phyloP scores from a whole-genome alignment of 2,797 vertebrate genomes.

The Falco concolor region DNA sequence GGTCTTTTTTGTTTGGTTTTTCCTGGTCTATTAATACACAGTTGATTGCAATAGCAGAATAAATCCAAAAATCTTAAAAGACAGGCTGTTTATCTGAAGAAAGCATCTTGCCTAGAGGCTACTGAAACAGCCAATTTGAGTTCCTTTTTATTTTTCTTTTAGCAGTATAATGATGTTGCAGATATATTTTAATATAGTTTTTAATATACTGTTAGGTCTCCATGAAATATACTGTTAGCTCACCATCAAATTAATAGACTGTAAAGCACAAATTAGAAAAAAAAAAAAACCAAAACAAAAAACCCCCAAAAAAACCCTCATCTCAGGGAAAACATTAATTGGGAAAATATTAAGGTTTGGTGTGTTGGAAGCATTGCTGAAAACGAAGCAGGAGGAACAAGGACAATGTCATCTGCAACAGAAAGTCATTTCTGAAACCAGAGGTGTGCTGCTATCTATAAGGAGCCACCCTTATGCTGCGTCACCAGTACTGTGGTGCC shows the following conservation, averaged over 20 bases:
- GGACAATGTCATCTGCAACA: rapidly evolving
- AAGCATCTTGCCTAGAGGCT: neutral
- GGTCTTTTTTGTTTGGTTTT: neutral
- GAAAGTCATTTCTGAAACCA: neutral
- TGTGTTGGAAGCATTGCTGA: neutral
- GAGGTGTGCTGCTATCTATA: rapidly evolving
- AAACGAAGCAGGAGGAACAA: neutral
- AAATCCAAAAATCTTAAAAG: neutral
- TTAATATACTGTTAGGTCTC: neutral
- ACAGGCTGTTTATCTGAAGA: neutral
- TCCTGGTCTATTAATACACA: neutral
- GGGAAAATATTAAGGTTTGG: neutral
- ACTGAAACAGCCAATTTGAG: neutral
- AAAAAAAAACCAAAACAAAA: no score
- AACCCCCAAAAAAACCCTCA: no score
- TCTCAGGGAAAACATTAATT: neutral
- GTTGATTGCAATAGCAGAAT: neutral
- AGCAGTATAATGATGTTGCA: neutral
- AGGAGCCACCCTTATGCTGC: no score
- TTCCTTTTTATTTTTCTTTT: neutral
- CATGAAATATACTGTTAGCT: neutral
- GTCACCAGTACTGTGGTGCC: no score
- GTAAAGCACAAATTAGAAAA: neutral
- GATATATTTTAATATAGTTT: neutral
- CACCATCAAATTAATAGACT: neutral